A percentile compares a stretch with the other conserved stretches of the same genome.
phyloP scores from a whole-genome alignment of 1,140 invertebrate species.

The Littorina saxatilis region DNA sequence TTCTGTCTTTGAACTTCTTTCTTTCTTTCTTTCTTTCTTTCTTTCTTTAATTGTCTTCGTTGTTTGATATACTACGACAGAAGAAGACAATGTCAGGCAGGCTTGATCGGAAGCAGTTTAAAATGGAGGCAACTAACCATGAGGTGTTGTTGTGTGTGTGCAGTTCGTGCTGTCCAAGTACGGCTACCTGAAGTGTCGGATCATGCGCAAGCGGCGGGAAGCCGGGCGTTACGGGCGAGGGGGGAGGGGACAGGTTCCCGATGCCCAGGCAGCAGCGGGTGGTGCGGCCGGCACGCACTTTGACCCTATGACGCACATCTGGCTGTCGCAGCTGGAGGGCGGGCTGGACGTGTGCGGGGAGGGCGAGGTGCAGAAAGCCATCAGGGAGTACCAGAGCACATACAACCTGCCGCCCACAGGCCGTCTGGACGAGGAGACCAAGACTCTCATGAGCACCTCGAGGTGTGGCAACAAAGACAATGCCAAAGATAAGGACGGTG shows the following conservation, averaged over 20 bases:
- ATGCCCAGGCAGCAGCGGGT: background rate
- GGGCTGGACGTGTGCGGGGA: constrained; percentile 55
- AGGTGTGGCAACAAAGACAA: constrained; percentile 75
- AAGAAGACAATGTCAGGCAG: too few relatives aligned
- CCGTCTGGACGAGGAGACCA: constrained; percentile 69
- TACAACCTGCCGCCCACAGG: constrained; percentile 73
- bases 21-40: too few relatives aligned
- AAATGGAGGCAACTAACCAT: too few relatives aligned
- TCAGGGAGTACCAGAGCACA: constrained; percentile 71
- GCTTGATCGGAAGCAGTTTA: too few relatives aligned
- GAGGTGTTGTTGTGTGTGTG: constrained; percentile 34
- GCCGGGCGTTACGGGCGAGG: constrained; percentile 27
- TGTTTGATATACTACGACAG: too few relatives aligned
- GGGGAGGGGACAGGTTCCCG: background rate
- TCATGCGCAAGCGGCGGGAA: constrained; percentile 48
- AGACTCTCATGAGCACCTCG: constrained; percentile 71
- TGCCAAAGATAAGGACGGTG: constrained; percentile 42
- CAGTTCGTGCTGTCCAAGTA: constrained; percentile 67
- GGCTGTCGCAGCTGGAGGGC: constrained; percentile 42
- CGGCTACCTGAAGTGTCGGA: constrained; percentile 63
- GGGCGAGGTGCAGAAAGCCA: constrained; percentile 60
- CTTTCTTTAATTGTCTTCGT: too few relatives aligned
- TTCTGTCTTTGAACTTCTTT: too few relatives aligned
- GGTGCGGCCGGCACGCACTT: background rate
- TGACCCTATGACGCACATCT: constrained; percentile 13